Base-by-base conservation (phyloP, 2,888 invertebrate genomes). In the Protonemura montana region DNA sequence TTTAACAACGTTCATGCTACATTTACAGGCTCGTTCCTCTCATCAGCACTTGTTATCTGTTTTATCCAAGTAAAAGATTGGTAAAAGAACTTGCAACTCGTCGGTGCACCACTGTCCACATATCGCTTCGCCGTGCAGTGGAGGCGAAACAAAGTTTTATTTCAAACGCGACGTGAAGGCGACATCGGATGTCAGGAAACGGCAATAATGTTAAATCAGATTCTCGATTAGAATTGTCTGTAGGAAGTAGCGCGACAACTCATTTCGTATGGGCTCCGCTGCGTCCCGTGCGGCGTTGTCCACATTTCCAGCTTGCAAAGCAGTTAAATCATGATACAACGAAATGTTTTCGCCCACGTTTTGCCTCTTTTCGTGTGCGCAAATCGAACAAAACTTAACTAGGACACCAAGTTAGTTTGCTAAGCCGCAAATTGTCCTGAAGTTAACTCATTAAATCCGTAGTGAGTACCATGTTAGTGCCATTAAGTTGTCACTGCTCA, bases 141-240 rank as follows among this genome's bases (percentile, higher is more conserved):
- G 21, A 59, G 59, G 13, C 59, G 21, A 21, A 59, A 59, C 16
- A 7, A 59, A 59, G 59, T 59, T 59, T 59, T 21, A 59, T 59
- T 59, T 13, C 16, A 13, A 59, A 59, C 59, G 21, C 59, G 59
- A 59, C 59, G 59, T 59, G 59, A 21, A 59, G 59, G 59, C 59
- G 59, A 59, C 59, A 21, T 59, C 59, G 59, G 59, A 21, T 59
- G 59, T 59, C 59, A 59, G 59, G 59, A 59, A 59, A 59, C 59
- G 59, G 59, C 59, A 59, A 59, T 59, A 59, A 59, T 59, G 59
- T 59, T 59, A 59, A 59, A 59, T 59, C 59, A 59, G 59, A 21
- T 59, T 59, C 59, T 3, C 59, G 59, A 59, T 59, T 59, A 59
- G 59, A 59, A 59, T 59, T 59, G 59, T 59, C 59, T 59, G 59